phyloP scores from a whole-genome alignment of 1,140 invertebrate genomes.

The Leptonema lineaticorne region DNA sequence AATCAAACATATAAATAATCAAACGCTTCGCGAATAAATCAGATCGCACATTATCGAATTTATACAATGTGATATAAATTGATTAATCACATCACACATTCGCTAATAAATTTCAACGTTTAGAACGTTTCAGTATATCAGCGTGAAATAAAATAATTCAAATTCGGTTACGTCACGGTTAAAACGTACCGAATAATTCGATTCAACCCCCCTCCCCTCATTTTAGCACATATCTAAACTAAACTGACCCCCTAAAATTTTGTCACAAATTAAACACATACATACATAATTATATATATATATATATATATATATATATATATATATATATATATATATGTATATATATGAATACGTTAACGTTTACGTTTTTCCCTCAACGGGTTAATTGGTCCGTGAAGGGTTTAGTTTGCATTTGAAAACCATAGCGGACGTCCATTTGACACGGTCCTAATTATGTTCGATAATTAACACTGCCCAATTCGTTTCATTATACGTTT shows the following conservation, averaged over 20 bases:
- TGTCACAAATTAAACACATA: background rate
- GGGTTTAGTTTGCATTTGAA: slow-evolving; percentile 14
- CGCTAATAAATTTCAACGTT: too few relatives aligned
- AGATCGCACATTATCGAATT: too few relatives aligned
- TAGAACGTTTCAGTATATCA: background rate
- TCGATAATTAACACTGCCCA: background rate
- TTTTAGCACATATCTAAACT: background rate
- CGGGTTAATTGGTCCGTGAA: slow-evolving; percentile 27
- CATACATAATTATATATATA: too few relatives aligned
- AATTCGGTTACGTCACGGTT: slow-evolving; percentile 1
- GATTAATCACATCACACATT: too few relatives aligned
- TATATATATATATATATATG: too few relatives aligned
- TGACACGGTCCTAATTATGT: slow-evolving; percentile 17
- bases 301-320: too few relatives aligned
- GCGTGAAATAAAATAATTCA: slow-evolving; percentile 5
- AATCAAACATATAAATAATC: too few relatives aligned
- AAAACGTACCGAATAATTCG: slow-evolving; percentile 11
- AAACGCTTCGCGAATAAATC: too few relatives aligned
- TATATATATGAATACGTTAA: background rate
- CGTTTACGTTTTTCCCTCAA: background rate
- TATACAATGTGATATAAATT: too few relatives aligned
- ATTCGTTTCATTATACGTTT: background rate
- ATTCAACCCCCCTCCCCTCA: background rate
- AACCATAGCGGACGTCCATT: background rate
- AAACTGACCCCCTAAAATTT: background rate